Conservation (phyloP, 2,888 invertebrate species). For the Zelleria hepariella region DNA sequence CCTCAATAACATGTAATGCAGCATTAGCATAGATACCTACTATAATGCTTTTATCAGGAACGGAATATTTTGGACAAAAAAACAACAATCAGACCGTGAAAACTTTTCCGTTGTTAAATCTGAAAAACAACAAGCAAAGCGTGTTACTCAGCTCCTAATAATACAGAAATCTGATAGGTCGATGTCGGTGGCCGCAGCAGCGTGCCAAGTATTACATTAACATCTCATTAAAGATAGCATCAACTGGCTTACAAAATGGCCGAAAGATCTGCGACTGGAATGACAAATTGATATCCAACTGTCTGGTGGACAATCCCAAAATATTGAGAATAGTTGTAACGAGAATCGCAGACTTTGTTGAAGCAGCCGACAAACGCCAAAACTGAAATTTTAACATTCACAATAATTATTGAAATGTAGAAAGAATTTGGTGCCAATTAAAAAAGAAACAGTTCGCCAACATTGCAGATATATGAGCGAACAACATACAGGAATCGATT, state of each 20-base stretch:
- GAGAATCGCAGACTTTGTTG: not conserved
- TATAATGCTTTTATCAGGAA: not conserved
- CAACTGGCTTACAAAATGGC: constrained; percentile 30
- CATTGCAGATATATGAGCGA: too few relatives aligned
- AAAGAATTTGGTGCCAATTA: too few relatives aligned
- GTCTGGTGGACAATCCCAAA: constrained; percentile 13
- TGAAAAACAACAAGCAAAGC: not conserved
- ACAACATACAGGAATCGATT: too few relatives aligned
- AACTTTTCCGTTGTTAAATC: constrained; percentile 7
- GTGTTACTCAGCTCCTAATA: constrained; percentile 22
- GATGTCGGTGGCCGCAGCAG: constrained; percentile 25
- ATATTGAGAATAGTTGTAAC: not conserved
- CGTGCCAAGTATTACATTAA: constrained; percentile 67
- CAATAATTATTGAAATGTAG: too few relatives aligned
- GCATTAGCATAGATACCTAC: not conserved
- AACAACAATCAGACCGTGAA: constrained; percentile 29
- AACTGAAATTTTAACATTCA: not conserved
- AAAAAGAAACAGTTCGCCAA: too few relatives aligned
- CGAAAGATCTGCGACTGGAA: constrained; percentile 22
- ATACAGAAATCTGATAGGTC: constrained; percentile 50
- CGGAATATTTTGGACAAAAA: not conserved
- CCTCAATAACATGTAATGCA: not conserved
- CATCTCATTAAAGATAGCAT: constrained; percentile 54
- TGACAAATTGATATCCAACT: constrained; percentile 28
- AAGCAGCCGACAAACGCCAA: not conserved